Evolutionary conservation across 2,797 vertebrate genomes (phyloP).

Genomic region (Tragopan temminckii): DNA sequence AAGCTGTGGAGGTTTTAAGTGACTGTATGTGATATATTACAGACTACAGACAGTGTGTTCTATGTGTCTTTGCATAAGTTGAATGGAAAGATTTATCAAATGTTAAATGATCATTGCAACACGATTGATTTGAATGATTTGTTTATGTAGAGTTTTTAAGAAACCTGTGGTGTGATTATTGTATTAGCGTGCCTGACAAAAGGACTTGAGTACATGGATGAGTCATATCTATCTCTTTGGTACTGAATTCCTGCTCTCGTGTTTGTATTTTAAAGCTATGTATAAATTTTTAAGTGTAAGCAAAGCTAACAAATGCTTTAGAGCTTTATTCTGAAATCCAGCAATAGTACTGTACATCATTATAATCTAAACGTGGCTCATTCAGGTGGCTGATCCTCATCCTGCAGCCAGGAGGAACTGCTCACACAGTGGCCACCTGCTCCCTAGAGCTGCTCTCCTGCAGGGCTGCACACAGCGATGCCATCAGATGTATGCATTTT

Average conservation of each 20-base stretch:
- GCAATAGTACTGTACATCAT: neutral
- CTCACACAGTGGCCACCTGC: neutral
- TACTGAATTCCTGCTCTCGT: neutral
- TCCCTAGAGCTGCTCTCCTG: neutral
- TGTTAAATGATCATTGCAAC: neutral
- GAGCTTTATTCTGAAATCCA: neutral
- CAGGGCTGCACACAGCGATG: neutral
- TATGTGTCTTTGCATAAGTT: neutral
- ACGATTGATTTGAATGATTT: conserved; percentile 13
- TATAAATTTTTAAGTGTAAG: neutral
- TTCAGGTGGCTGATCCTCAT: neutral
- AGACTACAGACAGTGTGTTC: neutral
- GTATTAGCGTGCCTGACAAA: neutral
- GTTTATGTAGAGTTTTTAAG: neutral
- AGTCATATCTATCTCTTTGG: neutral
- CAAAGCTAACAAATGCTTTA: neutral
- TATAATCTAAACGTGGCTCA: neutral
- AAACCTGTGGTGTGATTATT: neutral
- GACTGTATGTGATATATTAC: neutral
- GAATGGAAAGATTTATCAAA: neutral
- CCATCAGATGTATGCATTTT: neutral
- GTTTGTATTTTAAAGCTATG: neutral
- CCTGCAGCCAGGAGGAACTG: neutral
- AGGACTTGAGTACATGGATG: neutral
- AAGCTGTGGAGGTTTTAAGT: neutral